Base-by-base conservation (phyloP, 2,888 invertebrate species). In the Rotaria sp. region DNA sequence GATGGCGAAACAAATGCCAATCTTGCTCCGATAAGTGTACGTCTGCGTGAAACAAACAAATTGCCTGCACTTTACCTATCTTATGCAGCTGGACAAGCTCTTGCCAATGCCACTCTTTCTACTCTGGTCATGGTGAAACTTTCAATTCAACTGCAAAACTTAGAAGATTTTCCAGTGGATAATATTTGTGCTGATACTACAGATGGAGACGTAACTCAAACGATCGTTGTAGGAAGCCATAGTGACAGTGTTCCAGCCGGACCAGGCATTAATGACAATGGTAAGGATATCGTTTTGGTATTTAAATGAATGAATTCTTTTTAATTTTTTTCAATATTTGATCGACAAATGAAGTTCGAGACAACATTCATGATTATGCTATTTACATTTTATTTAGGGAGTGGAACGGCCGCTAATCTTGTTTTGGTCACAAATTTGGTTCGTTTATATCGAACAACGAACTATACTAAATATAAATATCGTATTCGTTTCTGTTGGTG, bases 401-500 rank as follows among this genome's bases (percentile, higher is more conserved):
- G 75, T 26, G 75, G 75, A 21, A 41, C 75, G 24, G 75, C 75
- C 0, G 75, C 75, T 10, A 75, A 75, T 41, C 75, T 75, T 24
- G 75, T 75, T 41, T 45, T 75, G 26, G 75, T 21, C 0, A 41
- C 75, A 38, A 75, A 75, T 41, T 75, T 75, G 15, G 75, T 24
- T 15, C 38, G 45, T 10, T 26, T 75, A 2, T 75, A 24, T 26
- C 75, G 45, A 45, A 75, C 45, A 26, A 11, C 41, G 10, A 75
- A 2, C 10, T 75, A 75, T 10, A 7, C 0, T 41, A 38, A 38
- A 26, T 75, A 41, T 7, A 45, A 38, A 24, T 75, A 75, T 75
- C 75, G 75, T 26, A 26, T 75, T 75, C 75, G 75, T 41, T 75
- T 75, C 26, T 75, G 75, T 26, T 75, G 75, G 75, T 75, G 75